phyloP scores from a whole-genome alignment of 2,888 invertebrate genomes.

The Amphipyra berbera region DNA sequence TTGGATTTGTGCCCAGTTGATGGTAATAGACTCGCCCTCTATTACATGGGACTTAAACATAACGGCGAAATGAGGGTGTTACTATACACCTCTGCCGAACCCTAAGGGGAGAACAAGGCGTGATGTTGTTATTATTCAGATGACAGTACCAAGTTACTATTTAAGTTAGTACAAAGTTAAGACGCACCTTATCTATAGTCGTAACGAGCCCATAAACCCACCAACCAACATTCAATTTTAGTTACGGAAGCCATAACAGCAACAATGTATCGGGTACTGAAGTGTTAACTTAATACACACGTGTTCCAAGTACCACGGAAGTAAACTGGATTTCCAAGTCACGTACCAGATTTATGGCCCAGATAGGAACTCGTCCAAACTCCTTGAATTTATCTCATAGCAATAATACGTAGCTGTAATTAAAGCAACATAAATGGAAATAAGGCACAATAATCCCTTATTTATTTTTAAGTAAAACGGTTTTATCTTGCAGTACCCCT shows the following conservation, averaged over 20 bases:
- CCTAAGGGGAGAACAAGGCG: too few species aligned
- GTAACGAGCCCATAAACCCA: constrained; percentile 12
- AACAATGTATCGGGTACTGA: constrained; percentile 34
- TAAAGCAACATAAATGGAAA: neutral
- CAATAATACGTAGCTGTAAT: constrained; percentile 44
- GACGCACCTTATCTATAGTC: constrained; percentile 2
- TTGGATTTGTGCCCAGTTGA: too few species aligned
- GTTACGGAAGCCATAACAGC: constrained; percentile 19
- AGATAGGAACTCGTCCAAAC: constrained; percentile 36
- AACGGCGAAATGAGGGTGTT: too few species aligned
- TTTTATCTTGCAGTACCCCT: too few species aligned
- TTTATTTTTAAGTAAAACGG: too few species aligned
- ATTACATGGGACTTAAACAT: too few species aligned
- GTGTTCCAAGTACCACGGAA: constrained; percentile 7
- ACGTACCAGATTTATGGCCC: constrained; percentile 51
- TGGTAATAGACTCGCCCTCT: too few species aligned
- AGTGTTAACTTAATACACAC: constrained; percentile 35
- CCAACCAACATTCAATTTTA: constrained; percentile 27
- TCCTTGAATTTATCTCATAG: constrained; percentile 48
- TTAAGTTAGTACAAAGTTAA: too few species aligned
- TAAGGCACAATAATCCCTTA: too few species aligned
- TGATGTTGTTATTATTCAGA: too few species aligned
- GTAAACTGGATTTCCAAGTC: constrained; percentile 44
- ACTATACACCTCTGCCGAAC: too few species aligned
- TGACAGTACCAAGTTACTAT: too few species aligned